Conservation (phyloP, 2,797 vertebrate species). For the Limosa lapponica region DNA sequence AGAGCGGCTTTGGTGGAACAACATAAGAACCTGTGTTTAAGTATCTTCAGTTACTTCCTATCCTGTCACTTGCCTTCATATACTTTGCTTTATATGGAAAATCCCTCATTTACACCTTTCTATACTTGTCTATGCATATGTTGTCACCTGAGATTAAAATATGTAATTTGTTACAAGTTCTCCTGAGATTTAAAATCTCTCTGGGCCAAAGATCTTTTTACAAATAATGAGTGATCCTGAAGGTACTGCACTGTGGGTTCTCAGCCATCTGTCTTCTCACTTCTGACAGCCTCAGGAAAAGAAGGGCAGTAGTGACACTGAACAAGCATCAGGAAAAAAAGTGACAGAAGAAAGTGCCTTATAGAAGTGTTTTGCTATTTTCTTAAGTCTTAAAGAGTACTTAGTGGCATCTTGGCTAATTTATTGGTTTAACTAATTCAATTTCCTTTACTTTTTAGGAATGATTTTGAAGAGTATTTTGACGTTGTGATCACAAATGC, state of each 20-base stretch:
- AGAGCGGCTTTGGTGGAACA: neutral
- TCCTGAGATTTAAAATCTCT: neutral
- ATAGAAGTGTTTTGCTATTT: neutral
- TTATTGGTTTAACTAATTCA: neutral
- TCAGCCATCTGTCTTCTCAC: neutral
- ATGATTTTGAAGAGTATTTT: conserved; percentile 92
- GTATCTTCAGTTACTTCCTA: neutral
- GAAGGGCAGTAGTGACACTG: neutral
- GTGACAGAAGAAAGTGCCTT: neutral
- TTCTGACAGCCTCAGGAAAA: neutral
- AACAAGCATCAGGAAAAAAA: neutral
- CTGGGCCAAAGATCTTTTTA: neutral
- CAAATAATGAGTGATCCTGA: neutral
- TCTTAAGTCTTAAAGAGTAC: neutral
- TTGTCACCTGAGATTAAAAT: neutral
- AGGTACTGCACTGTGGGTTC: neutral
- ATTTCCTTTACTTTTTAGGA: conserved; percentile 78
- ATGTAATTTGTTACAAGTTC: neutral
- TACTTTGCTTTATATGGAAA: neutral
- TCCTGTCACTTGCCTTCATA: neutral
- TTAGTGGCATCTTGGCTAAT: neutral
- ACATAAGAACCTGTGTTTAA: neutral
- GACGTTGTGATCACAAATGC: conserved; percentile 95
- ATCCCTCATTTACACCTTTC: neutral
- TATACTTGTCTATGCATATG: neutral